phyloP scores from a whole-genome alignment of 92 coral and sea anemone genomes.

The Anthopleura xanthogrammica region DNA sequence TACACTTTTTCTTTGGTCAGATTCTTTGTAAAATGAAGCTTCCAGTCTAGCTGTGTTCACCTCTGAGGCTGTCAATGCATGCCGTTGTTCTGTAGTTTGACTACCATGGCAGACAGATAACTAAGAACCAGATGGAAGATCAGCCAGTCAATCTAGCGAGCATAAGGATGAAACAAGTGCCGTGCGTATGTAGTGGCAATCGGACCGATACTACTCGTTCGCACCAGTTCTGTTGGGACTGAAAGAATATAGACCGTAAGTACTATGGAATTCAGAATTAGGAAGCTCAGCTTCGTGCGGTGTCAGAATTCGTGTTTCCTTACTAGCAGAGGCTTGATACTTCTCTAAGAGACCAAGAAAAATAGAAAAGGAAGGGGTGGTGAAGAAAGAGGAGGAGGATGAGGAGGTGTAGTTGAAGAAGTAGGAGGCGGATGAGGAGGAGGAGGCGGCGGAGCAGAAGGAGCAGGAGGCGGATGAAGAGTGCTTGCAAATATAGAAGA shows the following conservation, averaged over 20 bases:
- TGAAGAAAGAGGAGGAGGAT: not conserved
- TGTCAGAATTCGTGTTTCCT: no score
- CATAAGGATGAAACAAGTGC: conserved; percentile 84
- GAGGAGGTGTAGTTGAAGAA: not conserved
- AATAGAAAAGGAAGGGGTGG: not conserved
- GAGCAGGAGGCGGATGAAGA: not conserved
- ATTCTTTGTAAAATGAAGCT: conserved; percentile 2
- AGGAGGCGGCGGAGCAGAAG: no score
- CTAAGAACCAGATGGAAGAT: conserved; percentile 1
- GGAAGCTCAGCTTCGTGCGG: not conserved
- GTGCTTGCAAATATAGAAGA: no score
- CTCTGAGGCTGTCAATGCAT: not conserved
- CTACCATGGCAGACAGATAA: not conserved
- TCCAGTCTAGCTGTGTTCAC: not conserved
- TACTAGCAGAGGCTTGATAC: no score
- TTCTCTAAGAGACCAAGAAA: no score
- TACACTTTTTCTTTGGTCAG: conserved; percentile 13
- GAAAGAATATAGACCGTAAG: conserved; percentile 8
- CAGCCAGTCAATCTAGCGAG: conserved; percentile 57
- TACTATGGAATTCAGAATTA: not conserved
- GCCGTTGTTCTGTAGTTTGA: conserved; percentile 20
- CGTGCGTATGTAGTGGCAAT: conserved; percentile 60
- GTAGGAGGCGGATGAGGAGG: no score
- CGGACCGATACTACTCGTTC: conserved; percentile 68
- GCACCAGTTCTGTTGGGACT: conserved; percentile 56